Base-by-base conservation (phyloP, 1,140 invertebrate species). In the Acromyrmex heyeri region DNA sequence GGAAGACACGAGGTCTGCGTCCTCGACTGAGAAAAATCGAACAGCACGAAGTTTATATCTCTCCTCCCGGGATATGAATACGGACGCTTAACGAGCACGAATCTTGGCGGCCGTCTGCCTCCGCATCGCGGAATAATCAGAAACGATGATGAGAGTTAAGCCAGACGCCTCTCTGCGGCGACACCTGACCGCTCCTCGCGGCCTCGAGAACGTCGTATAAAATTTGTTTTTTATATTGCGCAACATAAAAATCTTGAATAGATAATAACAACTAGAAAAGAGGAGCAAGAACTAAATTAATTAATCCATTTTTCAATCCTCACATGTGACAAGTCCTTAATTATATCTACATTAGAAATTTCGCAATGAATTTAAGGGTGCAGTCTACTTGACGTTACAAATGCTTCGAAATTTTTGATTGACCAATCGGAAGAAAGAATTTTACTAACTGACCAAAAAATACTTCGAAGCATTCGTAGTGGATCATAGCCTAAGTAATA, bases 101-200 rank as follows among this genome's bases (percentile, higher is more conserved):
- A 69, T 69, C 65, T 70, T 48, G 65, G 14, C 34, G 78, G 78
- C 50, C 34, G 64, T 53, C 48, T 67, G 77, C 30, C 21, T 55
- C 62, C 30, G 77, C 38, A 69, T 81, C 78, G 34, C 21, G 10
- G 3, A 81, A 81, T 50, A 81, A 81, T 81, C 64, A 70, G 21
- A 57, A 61, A 81, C n/a, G 65, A 81, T 69, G 64, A 81, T 81
- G 50, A 10, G 78, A 70, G 53, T 57, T 57, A 57, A 70, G 27
- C 30, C 27, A 12, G 50, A 70, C 27, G 62, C 38, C 8, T 55
- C 65, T 57, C 50, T 57, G n/a, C 7, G 30, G 21, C 34, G 34
- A 59, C 64, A 70, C 21, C 30, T 70, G 50, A 55, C 12, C 3
- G 44, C 21, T 38, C 30, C 21, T 38, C 10, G n/a, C 21, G 21